A percentile compares a stretch with the other conserved stretches of the same genome.
Evolutionary conservation across 2,888 invertebrate genomes (phyloP).

Genomic region (Pachymerium ferrugineum): DNA sequence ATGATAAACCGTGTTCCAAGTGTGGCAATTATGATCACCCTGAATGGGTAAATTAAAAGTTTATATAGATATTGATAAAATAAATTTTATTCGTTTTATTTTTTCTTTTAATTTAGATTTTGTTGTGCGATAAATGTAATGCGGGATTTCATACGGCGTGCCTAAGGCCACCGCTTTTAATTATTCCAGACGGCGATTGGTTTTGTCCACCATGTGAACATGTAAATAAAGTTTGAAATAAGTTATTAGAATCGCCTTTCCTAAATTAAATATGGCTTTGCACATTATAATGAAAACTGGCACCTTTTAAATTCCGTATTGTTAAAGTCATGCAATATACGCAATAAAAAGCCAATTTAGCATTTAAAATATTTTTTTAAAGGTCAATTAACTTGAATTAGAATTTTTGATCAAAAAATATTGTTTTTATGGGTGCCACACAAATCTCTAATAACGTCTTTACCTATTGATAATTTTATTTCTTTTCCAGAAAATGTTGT

Average conservation of each 20-base stretch:
- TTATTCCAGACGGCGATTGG: conserved; percentile 97
- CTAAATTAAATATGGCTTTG: too few relatives aligned
- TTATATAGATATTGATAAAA: too few relatives aligned
- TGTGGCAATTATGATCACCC: conserved; percentile 90
- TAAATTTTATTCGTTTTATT: conserved; percentile 5
- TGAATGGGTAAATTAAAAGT: conserved; percentile 60
- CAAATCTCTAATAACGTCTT: too few relatives aligned
- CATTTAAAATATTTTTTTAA: too few relatives aligned
- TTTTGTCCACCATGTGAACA: conserved; percentile 96
- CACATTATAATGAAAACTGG: too few relatives aligned
- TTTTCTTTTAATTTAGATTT: conserved; percentile 56
- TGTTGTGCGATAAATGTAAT: conserved; percentile 93
- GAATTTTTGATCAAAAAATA: too few relatives aligned
- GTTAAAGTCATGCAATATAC: too few relatives aligned
- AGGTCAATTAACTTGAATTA: too few relatives aligned
- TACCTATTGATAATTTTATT: neutral
- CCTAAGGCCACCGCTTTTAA: conserved; percentile 81
- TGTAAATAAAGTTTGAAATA: conserved; percentile 54
- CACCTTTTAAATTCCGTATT: too few relatives aligned
- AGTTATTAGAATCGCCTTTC: too few relatives aligned
- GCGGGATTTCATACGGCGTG: conserved; percentile 95
- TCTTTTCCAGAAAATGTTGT: conserved; percentile 56
- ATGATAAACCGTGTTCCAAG: conserved; percentile 76
- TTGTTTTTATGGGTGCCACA: too few relatives aligned
- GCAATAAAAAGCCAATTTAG: too few relatives aligned